A percentile compares a stretch with the other conserved stretches of the same genome.
These are phyloP conservation scores for Tetropium fuscum DNA, from an alignment of 2,888 invertebrate genomes.

Conservation along the genomic window DNA sequence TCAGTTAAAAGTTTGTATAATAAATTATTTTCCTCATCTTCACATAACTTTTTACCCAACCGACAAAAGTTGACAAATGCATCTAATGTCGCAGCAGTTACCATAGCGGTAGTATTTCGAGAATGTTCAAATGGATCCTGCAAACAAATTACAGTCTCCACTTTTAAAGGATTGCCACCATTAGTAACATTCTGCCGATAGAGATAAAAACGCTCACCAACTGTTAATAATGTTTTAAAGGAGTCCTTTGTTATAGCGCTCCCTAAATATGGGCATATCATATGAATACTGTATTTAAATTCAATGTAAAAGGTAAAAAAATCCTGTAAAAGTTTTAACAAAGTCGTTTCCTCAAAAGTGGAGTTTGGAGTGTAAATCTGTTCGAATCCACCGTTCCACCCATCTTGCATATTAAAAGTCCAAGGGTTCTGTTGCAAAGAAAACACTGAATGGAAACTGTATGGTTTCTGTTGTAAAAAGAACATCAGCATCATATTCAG, in stretches of 20 bases:
- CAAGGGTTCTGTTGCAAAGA: slow-evolving; percentile 65
- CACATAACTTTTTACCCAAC: slow-evolving; percentile 36
- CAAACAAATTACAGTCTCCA: slow-evolving; percentile 68
- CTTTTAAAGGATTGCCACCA: slow-evolving; percentile 58
- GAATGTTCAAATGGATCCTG: slow-evolving; percentile 78
- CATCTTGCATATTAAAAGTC: slow-evolving; percentile 63
- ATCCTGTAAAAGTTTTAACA: slow-evolving; percentile 70
- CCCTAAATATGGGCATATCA: slow-evolving; percentile 76
- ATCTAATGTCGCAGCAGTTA: slow-evolving; percentile 39
- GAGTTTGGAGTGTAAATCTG: slow-evolving; percentile 51
- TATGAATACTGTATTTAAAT: slow-evolving; percentile 71
- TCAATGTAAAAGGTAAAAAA: slow-evolving; percentile 77
- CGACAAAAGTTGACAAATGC: slow-evolving; percentile 39
- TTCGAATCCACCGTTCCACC: slow-evolving; percentile 74
- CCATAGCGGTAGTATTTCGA: slow-evolving; percentile 64
- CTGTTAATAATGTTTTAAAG: slow-evolving; percentile 62
- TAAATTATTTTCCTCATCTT: slow-evolving; percentile 28
- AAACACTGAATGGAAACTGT: slow-evolving; percentile 70
- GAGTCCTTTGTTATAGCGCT: slow-evolving; percentile 61
- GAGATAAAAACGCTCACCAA: slow-evolving; percentile 65
- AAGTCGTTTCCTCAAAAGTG: slow-evolving; percentile 52
- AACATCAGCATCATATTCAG: slow-evolving; percentile 76
- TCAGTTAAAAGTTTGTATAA: slow-evolving; percentile 43
- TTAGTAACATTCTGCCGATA: slow-evolving; percentile 62
- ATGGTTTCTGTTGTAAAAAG: slow-evolving; percentile 74